phyloP scores from a whole-genome alignment of 2,113 vertebrate species.

The Cnemophilus loriae region DNA sequence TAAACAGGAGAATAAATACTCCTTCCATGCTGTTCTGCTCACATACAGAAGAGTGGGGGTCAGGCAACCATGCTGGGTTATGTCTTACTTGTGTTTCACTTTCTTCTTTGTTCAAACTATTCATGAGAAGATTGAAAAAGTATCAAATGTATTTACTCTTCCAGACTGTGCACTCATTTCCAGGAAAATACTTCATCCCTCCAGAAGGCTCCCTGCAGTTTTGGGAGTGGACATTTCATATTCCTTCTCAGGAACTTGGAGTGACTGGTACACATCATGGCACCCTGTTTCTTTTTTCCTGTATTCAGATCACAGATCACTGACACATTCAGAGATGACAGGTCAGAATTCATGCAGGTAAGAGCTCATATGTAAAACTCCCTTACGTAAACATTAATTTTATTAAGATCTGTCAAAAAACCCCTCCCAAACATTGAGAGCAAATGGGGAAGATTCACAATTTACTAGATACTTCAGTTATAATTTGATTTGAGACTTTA shows the following conservation, averaged over 20 bases:
- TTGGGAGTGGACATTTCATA: not conserved
- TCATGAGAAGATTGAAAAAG: not conserved
- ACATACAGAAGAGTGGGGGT: not conserved
- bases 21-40: not conserved
- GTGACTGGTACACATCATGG: not conserved
- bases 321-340: not conserved
- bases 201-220: not conserved
- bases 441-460: not conserved
- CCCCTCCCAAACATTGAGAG: not conserved
- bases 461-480: not conserved
- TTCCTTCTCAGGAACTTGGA: not conserved
- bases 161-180: not conserved
- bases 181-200: not conserved
- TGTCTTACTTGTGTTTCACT: not conserved
- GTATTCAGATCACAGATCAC: not conserved
- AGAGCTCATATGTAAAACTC: not conserved
- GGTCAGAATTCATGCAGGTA: not conserved
- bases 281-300: not conserved
- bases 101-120: not conserved
- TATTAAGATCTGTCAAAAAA: not conserved
- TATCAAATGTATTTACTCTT: not conserved
- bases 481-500: not conserved
- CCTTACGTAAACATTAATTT: not conserved
- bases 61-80: not conserved
- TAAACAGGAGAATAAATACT: not conserved